Percentiles rank a stretch among this genome's conserved stretches.
phyloP scores from a whole-genome alignment of 2,113 vertebrate species.

The Corythaeola cristata region DNA sequence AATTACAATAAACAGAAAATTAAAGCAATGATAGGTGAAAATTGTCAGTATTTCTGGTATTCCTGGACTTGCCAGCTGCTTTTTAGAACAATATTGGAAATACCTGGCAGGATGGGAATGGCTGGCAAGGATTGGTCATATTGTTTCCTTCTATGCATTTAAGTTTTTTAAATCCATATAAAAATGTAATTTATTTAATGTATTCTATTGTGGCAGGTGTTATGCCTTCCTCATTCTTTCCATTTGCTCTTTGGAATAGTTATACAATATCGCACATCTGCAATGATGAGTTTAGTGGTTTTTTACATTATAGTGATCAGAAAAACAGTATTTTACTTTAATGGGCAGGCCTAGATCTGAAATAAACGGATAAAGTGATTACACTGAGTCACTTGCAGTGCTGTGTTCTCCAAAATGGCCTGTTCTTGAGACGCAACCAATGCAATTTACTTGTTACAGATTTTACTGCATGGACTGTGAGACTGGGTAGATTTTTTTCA shows the following conservation, averaged over 20 bases:
- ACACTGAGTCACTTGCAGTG: background rate
- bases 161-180: background rate
- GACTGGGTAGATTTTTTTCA: background rate
- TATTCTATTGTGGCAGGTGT: background rate
- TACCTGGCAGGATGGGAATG: background rate
- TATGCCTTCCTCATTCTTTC: slow-evolving; percentile 14
- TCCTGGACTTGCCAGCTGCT: background rate
- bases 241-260: background rate
- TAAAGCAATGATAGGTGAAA: background rate
- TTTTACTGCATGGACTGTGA: background rate
- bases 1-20: slow-evolving; percentile 53
- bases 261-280: background rate
- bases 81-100: background rate
- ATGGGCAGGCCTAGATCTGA: background rate
- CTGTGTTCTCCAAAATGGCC: background rate
- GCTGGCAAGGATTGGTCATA: background rate
- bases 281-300: background rate
- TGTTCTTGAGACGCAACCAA: background rate
- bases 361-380: background rate
- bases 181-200: slow-evolving; percentile 24
- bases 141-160: background rate
- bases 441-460: background rate
- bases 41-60: background rate
- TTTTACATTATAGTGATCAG: background rate
- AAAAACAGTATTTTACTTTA: slow-evolving; percentile 2